Evolutionary conservation across 2,888 invertebrate genomes (phyloP).

Genomic region (Autographa pulchrina): DNA sequence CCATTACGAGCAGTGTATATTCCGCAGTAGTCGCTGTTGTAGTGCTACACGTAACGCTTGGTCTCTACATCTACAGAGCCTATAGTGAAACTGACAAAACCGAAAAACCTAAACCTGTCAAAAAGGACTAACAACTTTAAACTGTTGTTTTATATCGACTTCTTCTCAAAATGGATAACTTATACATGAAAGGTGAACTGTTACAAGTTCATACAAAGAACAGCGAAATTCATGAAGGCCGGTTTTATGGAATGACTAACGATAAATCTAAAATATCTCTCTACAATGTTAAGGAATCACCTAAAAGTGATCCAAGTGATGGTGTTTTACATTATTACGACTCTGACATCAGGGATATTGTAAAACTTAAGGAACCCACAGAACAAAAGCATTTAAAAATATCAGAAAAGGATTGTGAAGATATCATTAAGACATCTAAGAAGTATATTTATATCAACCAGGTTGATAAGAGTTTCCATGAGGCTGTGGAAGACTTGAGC

Average conservation of each 20-base stretch:
- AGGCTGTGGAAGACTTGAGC: constrained; percentile 79
- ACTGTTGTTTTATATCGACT: constrained; percentile 27
- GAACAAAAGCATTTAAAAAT: constrained; percentile 78
- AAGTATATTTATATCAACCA: constrained; percentile 85
- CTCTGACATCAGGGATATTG: constrained; percentile 81
- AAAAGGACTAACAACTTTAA: constrained; percentile 78
- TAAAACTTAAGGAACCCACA: constrained; percentile 78
- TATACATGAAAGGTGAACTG: constrained; percentile 85
- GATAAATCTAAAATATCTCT: constrained; percentile 85
- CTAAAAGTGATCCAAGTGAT: constrained; percentile 74
- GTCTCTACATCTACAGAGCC: constrained; percentile 94
- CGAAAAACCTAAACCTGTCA: constrained; percentile 75
- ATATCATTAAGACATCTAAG: constrained; percentile 80
- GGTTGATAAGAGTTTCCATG: constrained; percentile 81
- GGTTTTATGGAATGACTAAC: constrained; percentile 81
- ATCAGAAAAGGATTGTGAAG: constrained; percentile 82
- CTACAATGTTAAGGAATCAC: constrained; percentile 80
- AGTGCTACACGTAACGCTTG: constrained; percentile 93
- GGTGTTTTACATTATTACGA: constrained; percentile 82
- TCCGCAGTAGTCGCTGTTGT: constrained; percentile 94
- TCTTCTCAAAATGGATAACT: constrained; percentile 80
- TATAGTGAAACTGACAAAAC: constrained; percentile 90
- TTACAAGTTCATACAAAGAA: constrained; percentile 85
- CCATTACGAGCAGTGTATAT: constrained; percentile 93
- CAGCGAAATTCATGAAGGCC: constrained; percentile 82